phyloP scores from a whole-genome alignment of 2,113 vertebrate genomes.

The Turnix velox region DNA sequence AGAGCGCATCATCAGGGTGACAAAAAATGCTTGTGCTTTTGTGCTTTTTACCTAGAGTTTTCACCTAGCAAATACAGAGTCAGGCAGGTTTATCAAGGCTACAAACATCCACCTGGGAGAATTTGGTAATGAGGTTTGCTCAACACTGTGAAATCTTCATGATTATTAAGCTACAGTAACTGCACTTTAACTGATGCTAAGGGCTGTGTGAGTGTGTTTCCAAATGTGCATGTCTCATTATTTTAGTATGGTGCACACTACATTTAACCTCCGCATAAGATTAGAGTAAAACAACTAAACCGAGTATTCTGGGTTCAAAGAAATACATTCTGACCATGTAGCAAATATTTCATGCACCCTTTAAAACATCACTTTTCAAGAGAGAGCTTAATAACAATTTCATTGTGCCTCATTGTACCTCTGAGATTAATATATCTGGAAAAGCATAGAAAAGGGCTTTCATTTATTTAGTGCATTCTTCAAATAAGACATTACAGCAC shows the following conservation, averaged over 20 bases:
- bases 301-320: not conserved
- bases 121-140: not conserved
- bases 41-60: not conserved
- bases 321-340: not conserved
- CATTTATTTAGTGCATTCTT: not conserved
- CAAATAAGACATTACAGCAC: not conserved
- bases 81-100: not conserved
- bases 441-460: not conserved
- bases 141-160: not conserved
- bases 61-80: no score
- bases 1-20: not conserved
- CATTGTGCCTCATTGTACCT: not conserved
- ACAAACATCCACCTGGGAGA: accelerated
- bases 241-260: not conserved
- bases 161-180: not conserved
- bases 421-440: not conserved
- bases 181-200: not conserved
- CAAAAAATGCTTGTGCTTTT: not conserved
- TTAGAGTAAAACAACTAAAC: not conserved
- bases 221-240: not conserved
- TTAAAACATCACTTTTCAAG: not conserved
- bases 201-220: not conserved
- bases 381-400: not conserved
- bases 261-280: not conserved
- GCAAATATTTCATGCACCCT: not conserved